Base-by-base conservation (phyloP, 2,113 vertebrate genomes). In the Ailurus styani region DNA sequence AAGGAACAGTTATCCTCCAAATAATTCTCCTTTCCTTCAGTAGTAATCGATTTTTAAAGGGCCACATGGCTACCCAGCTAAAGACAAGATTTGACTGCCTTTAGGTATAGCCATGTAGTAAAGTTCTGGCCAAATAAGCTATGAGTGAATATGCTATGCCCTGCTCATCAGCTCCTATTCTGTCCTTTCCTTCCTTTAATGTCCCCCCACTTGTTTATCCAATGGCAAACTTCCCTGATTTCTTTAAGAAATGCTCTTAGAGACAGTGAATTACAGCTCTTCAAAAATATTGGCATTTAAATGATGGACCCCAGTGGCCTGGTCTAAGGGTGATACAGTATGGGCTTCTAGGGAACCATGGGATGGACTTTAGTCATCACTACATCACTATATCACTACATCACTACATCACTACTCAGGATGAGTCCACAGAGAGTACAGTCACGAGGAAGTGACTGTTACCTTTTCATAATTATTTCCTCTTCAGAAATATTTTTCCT, bases 401-500 rank as follows among this genome's bases (percentile, higher is more conserved):
- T 77, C 13, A 27, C 5, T 54, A 14, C 17, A 68, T 83, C 17
- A 31, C 14, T 31, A 29, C 45, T 86, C 20, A 73, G 72, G 31
- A 60, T 3, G 1, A 45, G 50, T 85, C 86, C 42, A 42, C 54
- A 45, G 23, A 83, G 3, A 45, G 0, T 3, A 17, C 14, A 70
- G 20, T 54, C 70, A 75, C 8, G 29, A 85, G 14, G 15, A 91
- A 89, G 37, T 85, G 15, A 87, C 23, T 7, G 1, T 9, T 34
- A 23, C 4, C 11, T 90, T 94, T 95, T 75, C 15, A 13, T n/a
- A 92, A 70, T 5, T 8, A 77, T 83, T 72, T 75, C 47, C 6
- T 40, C 37, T 82, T 77, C 29, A 91, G 85, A 50, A 62, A 84
- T 60, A 87, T 60, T 90, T 93, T 72, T 55, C 50, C 50, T 85